These are phyloP conservation scores for Himantopus leucocephalus DNA, from an alignment of 2,113 vertebrate species.

Conservation along the genomic window DNA sequence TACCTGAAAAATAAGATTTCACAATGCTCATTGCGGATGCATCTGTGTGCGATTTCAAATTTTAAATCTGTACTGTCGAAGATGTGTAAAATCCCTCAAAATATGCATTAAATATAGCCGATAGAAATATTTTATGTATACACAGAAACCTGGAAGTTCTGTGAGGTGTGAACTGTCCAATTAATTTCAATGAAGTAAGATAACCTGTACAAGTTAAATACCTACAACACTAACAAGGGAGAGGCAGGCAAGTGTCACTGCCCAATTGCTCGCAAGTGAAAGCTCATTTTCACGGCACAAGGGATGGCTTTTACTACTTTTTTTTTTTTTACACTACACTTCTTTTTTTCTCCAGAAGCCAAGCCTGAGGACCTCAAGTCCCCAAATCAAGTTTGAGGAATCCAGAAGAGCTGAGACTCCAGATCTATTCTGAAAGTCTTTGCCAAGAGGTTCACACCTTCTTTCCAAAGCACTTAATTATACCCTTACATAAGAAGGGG, in stretches of 20 bases:
- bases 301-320: not conserved
- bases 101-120: not conserved
- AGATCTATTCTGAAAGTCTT: not conserved
- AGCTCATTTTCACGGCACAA: not conserved
- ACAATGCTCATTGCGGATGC: rapidly evolving
- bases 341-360: not conserved
- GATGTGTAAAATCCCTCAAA: not conserved
- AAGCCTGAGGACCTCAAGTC: not conserved
- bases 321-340: not conserved
- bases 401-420: not conserved
- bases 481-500: rapidly evolving
- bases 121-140: not conserved
- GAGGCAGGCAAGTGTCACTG: not conserved
- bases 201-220: not conserved
- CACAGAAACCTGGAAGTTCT: not conserved
- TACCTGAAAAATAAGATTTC: not conserved
- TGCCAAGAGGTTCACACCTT: not conserved
- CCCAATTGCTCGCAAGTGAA: not conserved
- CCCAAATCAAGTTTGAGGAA: not conserved
- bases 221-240: not conserved
- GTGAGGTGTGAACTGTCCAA: not conserved
- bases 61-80: not conserved
- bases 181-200: not conserved
- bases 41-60: not conserved
- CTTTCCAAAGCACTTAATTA: not conserved